Evolutionary conservation across 2,113 vertebrate genomes (phyloP).

Genomic region (Gnathonemus longibarbis): DNA sequence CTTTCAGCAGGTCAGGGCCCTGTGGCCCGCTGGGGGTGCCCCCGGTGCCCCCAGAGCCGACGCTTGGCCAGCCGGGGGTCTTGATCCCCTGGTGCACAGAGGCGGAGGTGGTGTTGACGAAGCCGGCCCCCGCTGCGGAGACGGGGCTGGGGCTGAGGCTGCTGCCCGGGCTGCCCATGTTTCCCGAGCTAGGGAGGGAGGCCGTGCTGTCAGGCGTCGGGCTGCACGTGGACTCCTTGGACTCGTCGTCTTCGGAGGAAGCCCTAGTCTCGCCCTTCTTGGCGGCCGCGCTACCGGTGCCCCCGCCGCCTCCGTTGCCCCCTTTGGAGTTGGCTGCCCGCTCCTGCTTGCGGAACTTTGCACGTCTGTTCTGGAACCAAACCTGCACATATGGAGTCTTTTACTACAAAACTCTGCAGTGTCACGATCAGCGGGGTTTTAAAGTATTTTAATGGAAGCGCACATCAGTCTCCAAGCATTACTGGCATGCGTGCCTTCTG

Average conservation of each 20-base stretch:
- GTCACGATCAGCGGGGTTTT: background rate
- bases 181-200: conserved; percentile 74
- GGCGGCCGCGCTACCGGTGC: conserved; percentile 39
- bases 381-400: conserved; percentile 60
- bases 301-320: conserved; percentile 34
- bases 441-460: background rate
- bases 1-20: conserved; percentile 80
- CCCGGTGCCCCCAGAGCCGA: conserved; percentile 65
- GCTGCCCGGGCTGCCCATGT: conserved; percentile 70
- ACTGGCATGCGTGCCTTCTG: background rate
- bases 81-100: conserved; percentile 75
- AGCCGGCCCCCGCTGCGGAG: conserved; percentile 52
- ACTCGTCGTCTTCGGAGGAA: conserved; percentile 87
- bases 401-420: background rate
- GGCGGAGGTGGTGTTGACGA: conserved; percentile 59
- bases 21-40: conserved; percentile 56
- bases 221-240: conserved; percentile 92
- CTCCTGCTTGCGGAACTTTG: conserved; percentile 93
- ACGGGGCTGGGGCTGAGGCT: conserved; percentile 84
- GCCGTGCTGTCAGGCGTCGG: conserved; percentile 94
- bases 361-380: conserved; percentile 94
- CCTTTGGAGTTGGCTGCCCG: conserved; percentile 81
- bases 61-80: conserved; percentile 72
- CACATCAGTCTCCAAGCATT: background rate
- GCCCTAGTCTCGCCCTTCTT: conserved; percentile 78